These are phyloP conservation scores for Fulmarus glacialis DNA, from an alignment of 2,113 vertebrate genomes.

Conservation along the genomic window DNA sequence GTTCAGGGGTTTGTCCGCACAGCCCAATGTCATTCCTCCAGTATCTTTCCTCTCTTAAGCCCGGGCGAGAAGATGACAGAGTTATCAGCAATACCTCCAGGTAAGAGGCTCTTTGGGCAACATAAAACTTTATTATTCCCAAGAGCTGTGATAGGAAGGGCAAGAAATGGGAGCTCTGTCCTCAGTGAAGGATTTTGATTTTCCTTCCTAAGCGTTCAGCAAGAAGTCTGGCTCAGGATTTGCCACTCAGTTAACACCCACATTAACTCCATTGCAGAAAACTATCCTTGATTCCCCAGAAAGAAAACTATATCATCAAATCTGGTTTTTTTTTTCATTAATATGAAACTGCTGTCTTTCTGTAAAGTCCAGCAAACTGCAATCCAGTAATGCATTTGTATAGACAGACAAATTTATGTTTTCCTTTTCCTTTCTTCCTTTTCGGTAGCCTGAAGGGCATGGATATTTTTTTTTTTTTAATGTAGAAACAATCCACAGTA, in stretches of 20 bases:
- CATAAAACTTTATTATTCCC: neutral
- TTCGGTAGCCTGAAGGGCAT: neutral
- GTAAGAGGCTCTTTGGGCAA: neutral
- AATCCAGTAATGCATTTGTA: neutral
- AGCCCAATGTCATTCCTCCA: neutral
- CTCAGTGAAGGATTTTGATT: neutral
- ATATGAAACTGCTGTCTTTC: neutral
- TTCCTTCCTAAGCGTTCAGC: neutral
- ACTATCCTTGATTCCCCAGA: neutral
- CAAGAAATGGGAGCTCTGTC: neutral
- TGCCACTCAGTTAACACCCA: neutral
- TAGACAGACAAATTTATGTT: neutral
- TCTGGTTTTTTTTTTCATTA: neutral
- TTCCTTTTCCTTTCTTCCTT: neutral
- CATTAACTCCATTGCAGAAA: neutral
- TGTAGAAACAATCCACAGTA: neutral
- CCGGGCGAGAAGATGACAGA: neutral
- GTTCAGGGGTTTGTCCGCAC: neutral
- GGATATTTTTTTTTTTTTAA: slow-evolving; percentile 5
- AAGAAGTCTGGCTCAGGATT: neutral
- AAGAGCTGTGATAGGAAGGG: neutral
- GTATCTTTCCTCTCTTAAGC: neutral
- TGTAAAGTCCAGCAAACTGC: neutral
- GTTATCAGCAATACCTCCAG: neutral
- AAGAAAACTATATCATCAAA: neutral